Percentiles rank a stretch among this genome's conserved stretches.
These are phyloP conservation scores for Poeciliopsis turrubarensis DNA, from an alignment of 2,113 vertebrate species.

Conservation along the genomic window DNA sequence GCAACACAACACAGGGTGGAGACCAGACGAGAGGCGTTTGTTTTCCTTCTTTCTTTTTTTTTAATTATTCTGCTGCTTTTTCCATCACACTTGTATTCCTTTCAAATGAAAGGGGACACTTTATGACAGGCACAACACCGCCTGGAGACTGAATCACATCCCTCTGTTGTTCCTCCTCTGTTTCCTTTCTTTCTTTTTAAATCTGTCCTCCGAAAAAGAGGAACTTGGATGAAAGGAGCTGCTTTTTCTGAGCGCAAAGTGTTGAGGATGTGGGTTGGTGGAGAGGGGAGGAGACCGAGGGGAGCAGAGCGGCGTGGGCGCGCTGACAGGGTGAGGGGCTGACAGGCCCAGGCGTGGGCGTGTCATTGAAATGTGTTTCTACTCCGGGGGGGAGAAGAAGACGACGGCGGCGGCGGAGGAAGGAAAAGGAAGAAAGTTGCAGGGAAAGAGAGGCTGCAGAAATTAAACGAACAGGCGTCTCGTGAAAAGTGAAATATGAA, in stretches of 20 bases:
- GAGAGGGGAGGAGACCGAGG: slow-evolving; percentile 58
- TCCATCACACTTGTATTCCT: slow-evolving; percentile 53
- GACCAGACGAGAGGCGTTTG: slow-evolving; percentile 25
- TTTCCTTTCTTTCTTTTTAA: slow-evolving; percentile 24
- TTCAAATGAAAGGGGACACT: slow-evolving; percentile 74
- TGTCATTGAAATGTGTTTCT: slow-evolving; percentile 80
- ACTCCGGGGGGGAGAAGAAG: slow-evolving; percentile 52
- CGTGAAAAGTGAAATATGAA: slow-evolving; percentile 64
- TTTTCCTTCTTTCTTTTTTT: not conserved
- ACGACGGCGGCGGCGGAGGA: slow-evolving; percentile 1
- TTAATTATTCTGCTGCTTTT: slow-evolving; percentile 38
- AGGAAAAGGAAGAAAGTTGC: slow-evolving; percentile 31
- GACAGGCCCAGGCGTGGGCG: slow-evolving; percentile 78
- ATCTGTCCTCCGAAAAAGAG: slow-evolving; percentile 49
- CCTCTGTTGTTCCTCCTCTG: slow-evolving; percentile 51
- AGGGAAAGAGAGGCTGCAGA: slow-evolving; percentile 48
- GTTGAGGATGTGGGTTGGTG: slow-evolving; percentile 73
- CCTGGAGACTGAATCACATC: slow-evolving; percentile 69
- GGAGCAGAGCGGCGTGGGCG: slow-evolving; percentile 71
- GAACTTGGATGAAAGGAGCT: slow-evolving; percentile 74
- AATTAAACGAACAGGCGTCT: slow-evolving; percentile 70
- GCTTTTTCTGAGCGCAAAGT: slow-evolving; percentile 69
- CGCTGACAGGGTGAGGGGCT: slow-evolving; percentile 77
- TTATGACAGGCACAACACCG: slow-evolving; percentile 65
- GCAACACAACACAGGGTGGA: slow-evolving; percentile 41